Conservation (phyloP, 2,888 invertebrate genomes). For the Coelopa pilipes region DNA sequence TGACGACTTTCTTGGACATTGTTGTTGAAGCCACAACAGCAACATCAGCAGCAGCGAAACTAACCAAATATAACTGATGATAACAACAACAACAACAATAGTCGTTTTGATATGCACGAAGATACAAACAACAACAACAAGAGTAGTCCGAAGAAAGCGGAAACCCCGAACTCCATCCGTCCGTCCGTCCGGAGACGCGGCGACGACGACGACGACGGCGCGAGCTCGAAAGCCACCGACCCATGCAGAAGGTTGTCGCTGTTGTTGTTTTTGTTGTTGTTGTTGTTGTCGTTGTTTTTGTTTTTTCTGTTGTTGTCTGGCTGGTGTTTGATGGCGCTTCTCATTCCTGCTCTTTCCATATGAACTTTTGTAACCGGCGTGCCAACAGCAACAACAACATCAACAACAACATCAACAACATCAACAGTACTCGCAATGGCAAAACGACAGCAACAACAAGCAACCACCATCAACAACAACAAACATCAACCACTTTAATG, state of each 20-base stretch:
- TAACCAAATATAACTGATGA: too few relatives aligned
- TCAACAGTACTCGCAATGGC: too few relatives aligned
- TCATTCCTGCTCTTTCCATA: not conserved
- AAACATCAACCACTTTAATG: not conserved
- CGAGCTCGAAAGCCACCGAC: constrained; percentile 24
- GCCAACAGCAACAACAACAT: constrained; percentile 15
- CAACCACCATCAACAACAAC: constrained; percentile 9
- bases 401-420: constrained; percentile 4
- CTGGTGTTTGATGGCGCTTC: not conserved
- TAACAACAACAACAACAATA: too few relatives aligned
- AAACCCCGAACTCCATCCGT: not conserved
- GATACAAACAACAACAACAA: too few relatives aligned
- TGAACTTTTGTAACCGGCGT: not conserved
- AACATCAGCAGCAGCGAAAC: too few relatives aligned
- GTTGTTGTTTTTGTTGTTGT: constrained; percentile 9
- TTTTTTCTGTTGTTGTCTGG: not conserved
- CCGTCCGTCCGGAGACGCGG: not conserved
- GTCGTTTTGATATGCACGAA: too few relatives aligned
- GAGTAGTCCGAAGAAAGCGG: too few relatives aligned
- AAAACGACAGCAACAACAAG: constrained; percentile 13
- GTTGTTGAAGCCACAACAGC: too few relatives aligned
- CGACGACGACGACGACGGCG: not conserved
- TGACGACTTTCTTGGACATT: too few relatives aligned
- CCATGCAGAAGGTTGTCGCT: constrained; percentile 14
- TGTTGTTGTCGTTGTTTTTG: constrained; percentile 5